Evolutionary conservation across 2,113 vertebrate species (phyloP).

Genomic region (Zootoca vivipara): DNA sequence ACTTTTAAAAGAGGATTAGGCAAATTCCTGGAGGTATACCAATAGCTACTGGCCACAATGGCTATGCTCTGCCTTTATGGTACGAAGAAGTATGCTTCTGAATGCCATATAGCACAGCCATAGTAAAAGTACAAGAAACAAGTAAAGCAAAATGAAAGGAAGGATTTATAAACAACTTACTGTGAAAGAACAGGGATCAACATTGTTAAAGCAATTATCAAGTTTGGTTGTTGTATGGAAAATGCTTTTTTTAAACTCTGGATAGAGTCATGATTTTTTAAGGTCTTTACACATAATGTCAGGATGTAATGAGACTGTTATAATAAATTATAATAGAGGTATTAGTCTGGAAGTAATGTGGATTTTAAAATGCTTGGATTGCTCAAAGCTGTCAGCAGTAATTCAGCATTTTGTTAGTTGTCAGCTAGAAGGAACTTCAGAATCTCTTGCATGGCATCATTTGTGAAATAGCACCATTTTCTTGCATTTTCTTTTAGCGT

Average conservation of each 20-base stretch:
- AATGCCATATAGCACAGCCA: background rate
- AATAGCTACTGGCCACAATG: no score
- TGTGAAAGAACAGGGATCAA: background rate
- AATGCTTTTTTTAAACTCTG: background rate
- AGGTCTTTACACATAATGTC: slow-evolving; percentile 37
- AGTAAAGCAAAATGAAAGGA: slow-evolving; percentile 12
- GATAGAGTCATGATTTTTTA: slow-evolving; percentile 43
- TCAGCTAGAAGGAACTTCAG: slow-evolving; percentile 3
- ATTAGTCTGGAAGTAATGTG: background rate
- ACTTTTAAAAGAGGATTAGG: no score
- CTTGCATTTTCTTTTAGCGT: background rate
- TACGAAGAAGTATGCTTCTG: no score
- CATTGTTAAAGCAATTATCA: slow-evolving; percentile 29
- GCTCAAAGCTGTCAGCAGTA: background rate
- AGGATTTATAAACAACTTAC: background rate
- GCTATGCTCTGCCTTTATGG: no score
- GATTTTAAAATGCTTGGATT: slow-evolving; percentile 42
- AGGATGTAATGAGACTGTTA: slow-evolving; percentile 53
- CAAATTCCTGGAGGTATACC: no score
- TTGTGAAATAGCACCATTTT: background rate
- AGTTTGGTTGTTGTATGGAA: background rate
- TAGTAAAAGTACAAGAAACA: background rate
- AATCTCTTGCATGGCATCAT: background rate
- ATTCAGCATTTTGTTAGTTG: slow-evolving; percentile 7
- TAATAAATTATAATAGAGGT: slow-evolving; percentile 63